Conservation (phyloP, 2,797 vertebrate genomes). For the Chelonia mydas region DNA sequence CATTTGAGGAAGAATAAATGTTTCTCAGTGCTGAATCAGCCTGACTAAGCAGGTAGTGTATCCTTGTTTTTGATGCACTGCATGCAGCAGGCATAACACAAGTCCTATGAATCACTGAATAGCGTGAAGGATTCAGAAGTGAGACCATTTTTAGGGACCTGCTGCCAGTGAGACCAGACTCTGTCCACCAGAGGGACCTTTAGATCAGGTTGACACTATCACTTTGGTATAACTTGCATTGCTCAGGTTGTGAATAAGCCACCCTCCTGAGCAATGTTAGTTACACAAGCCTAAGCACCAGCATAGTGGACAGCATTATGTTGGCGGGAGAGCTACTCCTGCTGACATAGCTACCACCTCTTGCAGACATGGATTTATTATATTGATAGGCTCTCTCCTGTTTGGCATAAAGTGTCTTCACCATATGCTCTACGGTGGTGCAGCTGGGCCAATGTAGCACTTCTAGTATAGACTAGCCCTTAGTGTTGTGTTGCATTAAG, state of each 20-base stretch:
- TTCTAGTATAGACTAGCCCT: not conserved
- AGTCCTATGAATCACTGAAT: not conserved
- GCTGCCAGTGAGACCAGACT: not conserved
- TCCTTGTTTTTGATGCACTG: not conserved
- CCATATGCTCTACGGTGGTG: too few species aligned
- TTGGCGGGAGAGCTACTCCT: not conserved
- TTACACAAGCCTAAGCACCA: not conserved
- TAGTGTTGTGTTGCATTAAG: not conserved
- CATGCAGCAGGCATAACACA: not conserved
- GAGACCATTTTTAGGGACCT: not conserved
- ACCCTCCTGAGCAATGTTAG: not conserved
- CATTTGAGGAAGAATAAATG: not conserved
- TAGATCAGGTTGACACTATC: not conserved
- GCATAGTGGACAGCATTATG: too few species aligned
- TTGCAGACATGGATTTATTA: not conserved
- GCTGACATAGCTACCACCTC: not conserved
- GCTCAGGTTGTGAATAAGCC: not conserved
- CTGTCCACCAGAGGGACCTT: not conserved
- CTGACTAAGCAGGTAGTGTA: not conserved
- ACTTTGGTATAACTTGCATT: not conserved
- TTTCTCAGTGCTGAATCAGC: not conserved
- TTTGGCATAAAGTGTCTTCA: too few species aligned
- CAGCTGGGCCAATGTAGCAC: not conserved
- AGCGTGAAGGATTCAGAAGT: accelerated
- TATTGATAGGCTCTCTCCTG: too few species aligned